Percentiles rank a stretch among this genome's conserved stretches.
Conservation (phyloP, 2,888 invertebrate species). For the Nemapogon koenigi region DNA sequence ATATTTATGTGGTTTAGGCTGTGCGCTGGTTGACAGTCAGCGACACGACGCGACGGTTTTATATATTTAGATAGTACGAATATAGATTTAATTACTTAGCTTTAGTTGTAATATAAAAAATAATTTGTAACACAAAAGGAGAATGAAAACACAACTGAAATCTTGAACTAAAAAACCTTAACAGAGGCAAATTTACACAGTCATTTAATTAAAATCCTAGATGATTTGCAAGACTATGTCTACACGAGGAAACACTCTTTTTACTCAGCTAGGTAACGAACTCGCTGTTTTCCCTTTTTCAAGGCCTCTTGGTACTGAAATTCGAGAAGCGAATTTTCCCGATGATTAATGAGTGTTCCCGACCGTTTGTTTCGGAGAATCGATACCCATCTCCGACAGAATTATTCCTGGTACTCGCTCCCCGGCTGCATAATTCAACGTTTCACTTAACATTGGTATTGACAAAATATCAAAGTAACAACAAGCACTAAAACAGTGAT, state of each 20-base stretch:
- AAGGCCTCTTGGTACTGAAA: slow-evolving; percentile 6
- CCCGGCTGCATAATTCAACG: slow-evolving; percentile 9
- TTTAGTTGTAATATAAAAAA: too few relatives aligned
- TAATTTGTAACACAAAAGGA: too few relatives aligned
- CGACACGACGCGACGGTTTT: too few relatives aligned
- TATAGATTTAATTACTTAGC: too few relatives aligned
- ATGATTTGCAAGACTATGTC: slow-evolving; percentile 7
- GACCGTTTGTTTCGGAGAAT: slow-evolving; percentile 10
- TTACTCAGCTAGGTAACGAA: slow-evolving; percentile 5
- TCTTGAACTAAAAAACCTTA: neutral
- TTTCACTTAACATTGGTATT: slow-evolving; percentile 8
- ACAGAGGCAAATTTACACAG: slow-evolving; percentile 3
- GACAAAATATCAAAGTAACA: too few relatives aligned
- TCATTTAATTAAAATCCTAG: slow-evolving; percentile 2
- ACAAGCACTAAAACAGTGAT: too few relatives aligned
- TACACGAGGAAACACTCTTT: slow-evolving; percentile 2
- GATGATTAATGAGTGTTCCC: slow-evolving; percentile 10
- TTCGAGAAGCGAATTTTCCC: slow-evolving; percentile 9
- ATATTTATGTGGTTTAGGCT: too few relatives aligned
- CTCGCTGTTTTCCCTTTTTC: slow-evolving; percentile 10
- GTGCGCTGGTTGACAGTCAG: too few relatives aligned
- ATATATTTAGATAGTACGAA: too few relatives aligned
- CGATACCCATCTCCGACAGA: slow-evolving; percentile 7
- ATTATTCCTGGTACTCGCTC: neutral
- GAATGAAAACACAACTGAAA: too few relatives aligned